Evolutionary conservation across 2,113 vertebrate species (phyloP).

Genomic region (Rhea pennata): DNA sequence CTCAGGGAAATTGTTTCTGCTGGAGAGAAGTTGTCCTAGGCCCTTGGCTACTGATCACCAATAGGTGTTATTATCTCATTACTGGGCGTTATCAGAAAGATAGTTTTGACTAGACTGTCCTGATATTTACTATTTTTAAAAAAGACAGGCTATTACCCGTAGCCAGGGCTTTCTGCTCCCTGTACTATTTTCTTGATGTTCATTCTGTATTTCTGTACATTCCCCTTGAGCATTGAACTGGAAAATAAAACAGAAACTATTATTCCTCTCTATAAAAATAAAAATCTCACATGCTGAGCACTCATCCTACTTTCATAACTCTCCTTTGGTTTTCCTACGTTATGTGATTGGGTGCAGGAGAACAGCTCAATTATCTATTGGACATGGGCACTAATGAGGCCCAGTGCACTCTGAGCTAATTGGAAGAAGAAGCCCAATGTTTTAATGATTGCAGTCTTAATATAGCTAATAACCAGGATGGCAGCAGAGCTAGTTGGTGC

Average conservation of each 20-base stretch:
- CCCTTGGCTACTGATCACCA: background rate
- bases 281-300: conserved; percentile 53
- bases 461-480: conserved; percentile 32
- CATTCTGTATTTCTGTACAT: conserved; percentile 45
- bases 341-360: conserved; percentile 10
- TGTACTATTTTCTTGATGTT: conserved; percentile 27
- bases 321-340: conserved; percentile 7
- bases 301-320: conserved; percentile 2
- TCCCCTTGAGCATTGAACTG: conserved; percentile 10
- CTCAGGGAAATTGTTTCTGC: background rate
- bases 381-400: conserved; percentile 51
- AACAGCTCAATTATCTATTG: conserved; percentile 53
- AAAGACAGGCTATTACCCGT: background rate
- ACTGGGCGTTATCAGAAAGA: background rate
- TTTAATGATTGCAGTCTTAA: conserved; percentile 50
- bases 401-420: conserved; percentile 32
- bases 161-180: background rate
- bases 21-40: background rate
- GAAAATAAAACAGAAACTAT: conserved; percentile 63
- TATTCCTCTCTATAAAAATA: conserved; percentile 58
- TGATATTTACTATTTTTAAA: background rate
- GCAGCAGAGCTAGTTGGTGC: conserved; percentile 1
- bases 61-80: background rate
- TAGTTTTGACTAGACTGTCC: background rate
- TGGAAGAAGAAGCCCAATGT: conserved; percentile 28